Evolutionary conservation across 2,113 vertebrate genomes (phyloP).

Genomic region (Heterochromis multidens): DNA sequence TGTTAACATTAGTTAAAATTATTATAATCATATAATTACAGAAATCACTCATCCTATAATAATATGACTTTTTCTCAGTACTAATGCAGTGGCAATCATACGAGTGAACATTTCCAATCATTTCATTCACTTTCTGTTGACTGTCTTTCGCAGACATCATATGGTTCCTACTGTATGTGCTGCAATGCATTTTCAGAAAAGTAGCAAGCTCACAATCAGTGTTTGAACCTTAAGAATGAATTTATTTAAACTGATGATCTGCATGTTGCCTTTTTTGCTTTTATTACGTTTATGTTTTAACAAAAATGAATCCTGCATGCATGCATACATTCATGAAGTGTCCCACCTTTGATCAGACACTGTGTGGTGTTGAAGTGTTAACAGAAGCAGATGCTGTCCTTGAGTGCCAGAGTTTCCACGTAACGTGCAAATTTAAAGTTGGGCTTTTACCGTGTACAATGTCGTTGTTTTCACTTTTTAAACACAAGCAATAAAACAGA

Average conservation of each 20-base stretch:
- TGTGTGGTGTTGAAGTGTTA: conserved; percentile 1
- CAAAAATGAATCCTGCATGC: background rate
- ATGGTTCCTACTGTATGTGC: background rate
- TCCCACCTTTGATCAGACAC: background rate
- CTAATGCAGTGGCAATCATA: background rate
- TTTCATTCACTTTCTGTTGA: background rate
- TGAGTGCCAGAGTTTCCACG: background rate
- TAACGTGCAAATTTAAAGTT: background rate
- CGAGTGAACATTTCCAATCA: background rate
- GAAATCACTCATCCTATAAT: background rate
- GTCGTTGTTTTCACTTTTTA: conserved; percentile 4
- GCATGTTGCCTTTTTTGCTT: background rate
- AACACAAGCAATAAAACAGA: conserved; percentile 31
- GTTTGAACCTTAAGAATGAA: background rate
- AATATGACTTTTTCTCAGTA: background rate
- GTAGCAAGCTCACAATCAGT: background rate
- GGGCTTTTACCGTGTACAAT: background rate
- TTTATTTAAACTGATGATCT: background rate
- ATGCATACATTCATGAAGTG: background rate
- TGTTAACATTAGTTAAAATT: background rate
- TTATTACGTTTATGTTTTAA: background rate
- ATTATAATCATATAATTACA: background rate
- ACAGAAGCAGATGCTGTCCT: background rate
- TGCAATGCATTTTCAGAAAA: background rate
- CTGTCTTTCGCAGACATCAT: background rate